Percentiles rank a stretch among this genome's conserved stretches.
Conservation (phyloP, 2,113 vertebrate species). For the Paralichthys olivaceus region DNA sequence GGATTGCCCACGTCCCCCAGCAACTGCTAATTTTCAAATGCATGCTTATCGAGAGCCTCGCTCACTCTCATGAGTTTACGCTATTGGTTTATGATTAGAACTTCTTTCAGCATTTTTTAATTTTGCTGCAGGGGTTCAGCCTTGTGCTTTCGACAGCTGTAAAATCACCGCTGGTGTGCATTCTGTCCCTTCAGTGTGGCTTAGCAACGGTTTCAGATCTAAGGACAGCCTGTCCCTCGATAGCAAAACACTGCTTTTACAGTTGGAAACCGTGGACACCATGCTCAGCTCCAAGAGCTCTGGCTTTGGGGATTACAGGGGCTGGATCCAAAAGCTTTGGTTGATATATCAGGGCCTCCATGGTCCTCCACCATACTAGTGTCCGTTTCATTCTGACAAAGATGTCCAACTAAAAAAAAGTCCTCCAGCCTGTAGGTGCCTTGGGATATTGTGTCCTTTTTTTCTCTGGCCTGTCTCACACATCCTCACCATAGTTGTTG, state of each 20-base stretch:
- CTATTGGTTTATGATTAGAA: too few species aligned
- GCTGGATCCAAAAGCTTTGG: background rate
- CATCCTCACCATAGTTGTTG: background rate
- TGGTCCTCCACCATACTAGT: background rate
- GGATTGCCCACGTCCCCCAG: too few species aligned
- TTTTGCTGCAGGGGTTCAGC: background rate
- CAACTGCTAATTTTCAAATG: too few species aligned
- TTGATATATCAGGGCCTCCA: background rate
- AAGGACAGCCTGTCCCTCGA: background rate
- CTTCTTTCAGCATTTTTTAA: too few species aligned
- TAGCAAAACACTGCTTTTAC: background rate
- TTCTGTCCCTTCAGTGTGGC: background rate
- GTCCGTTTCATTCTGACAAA: background rate
- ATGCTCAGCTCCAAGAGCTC: background rate
- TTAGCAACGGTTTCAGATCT: background rate
- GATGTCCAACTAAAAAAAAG: background rate
- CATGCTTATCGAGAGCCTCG: background rate
- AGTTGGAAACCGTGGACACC: background rate
- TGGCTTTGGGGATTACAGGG: background rate
- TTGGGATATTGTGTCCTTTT: background rate
- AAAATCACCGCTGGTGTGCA: background rate
- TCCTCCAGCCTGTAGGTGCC: background rate
- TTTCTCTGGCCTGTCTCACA: background rate
- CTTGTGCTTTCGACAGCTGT: background rate
- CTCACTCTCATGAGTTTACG: background rate